Percentiles rank a stretch among this genome's conserved stretches.
These are phyloP conservation scores for Hirtodrosophila alboralis DNA, from an alignment of 2,888 invertebrate species.

Conservation along the genomic window DNA sequence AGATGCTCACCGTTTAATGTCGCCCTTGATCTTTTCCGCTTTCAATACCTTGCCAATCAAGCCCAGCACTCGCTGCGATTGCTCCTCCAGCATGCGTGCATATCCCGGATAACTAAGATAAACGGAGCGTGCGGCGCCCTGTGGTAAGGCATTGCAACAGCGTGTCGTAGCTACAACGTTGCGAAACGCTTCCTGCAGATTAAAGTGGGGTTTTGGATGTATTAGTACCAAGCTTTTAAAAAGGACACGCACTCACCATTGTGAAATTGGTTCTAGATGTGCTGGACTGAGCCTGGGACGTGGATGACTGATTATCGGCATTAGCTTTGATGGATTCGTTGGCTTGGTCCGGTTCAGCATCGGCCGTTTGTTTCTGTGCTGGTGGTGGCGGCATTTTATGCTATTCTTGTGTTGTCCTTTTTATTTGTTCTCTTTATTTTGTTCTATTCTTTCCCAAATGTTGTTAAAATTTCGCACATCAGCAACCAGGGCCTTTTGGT, in stretches of 20 bases:
- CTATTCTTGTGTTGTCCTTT: not conserved
- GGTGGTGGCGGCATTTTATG: constrained; percentile 50
- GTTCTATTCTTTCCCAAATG: not conserved
- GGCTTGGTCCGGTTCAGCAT: constrained; percentile 11
- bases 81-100: constrained; percentile 87
- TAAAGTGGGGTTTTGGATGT: not conserved
- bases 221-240: not conserved
- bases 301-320: constrained; percentile 19
- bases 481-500: not conserved
- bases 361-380: constrained; percentile 41
- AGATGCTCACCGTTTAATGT: constrained; percentile 75
- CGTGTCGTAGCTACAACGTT: constrained; percentile 88
- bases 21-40: constrained; percentile 86
- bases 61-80: constrained; percentile 87
- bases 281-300: constrained; percentile 22
- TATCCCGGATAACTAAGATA: constrained; percentile 92
- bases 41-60: constrained; percentile 86
- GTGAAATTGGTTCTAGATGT: constrained; percentile 64
- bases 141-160: constrained; percentile 89
- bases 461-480: constrained; percentile 3
- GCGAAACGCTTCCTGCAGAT: constrained; percentile 85
- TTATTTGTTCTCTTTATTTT: not conserved
- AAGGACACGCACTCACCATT: constrained; percentile 63
- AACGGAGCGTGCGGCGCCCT: constrained; percentile 88
- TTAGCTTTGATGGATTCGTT: constrained; percentile 2